A percentile compares a stretch with the other conserved stretches of the same genome.
Evolutionary conservation across 2,888 invertebrate species (phyloP).

Genomic region (Heliothis peltigera): DNA sequence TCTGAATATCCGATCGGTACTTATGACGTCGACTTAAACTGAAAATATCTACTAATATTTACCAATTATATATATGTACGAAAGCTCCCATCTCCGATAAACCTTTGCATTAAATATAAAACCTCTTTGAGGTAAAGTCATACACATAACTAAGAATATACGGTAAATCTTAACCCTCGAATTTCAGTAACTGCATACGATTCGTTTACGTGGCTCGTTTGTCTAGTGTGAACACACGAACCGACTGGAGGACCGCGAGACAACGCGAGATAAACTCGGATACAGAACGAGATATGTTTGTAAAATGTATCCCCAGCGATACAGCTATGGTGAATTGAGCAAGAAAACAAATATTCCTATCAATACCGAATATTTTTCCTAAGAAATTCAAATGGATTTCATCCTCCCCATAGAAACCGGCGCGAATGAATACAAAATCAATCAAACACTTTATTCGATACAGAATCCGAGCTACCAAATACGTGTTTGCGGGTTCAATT

Average conservation of each 20-base stretch:
- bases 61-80: too few relatives aligned
- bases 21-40: too few relatives aligned
- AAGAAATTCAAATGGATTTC: conserved; percentile 80
- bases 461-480: conserved; percentile 37
- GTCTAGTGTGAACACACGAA: conserved; percentile 18
- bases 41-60: too few relatives aligned
- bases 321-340: conserved; percentile 65
- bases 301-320: conserved; percentile 74
- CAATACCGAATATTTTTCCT: conserved; percentile 75
- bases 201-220: conserved; percentile 23
- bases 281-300: conserved; percentile 66
- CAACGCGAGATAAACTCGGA: conserved; percentile 57
- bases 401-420: conserved; percentile 80
- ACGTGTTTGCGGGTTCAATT: conserved; percentile 68
- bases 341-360: conserved; percentile 80
- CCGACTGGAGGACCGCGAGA: conserved; percentile 14
- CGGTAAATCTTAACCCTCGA: conserved; percentile 4
- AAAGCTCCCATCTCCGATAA: not conserved
- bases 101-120: not conserved
- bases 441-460: conserved; percentile 24
- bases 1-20: too few relatives aligned
- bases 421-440: conserved; percentile 76
- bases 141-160: not conserved
- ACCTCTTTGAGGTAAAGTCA: not conserved
- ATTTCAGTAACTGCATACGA: conserved; percentile 18